Conservation (phyloP, 2,113 vertebrate genomes). For the Promerops cafer region DNA sequence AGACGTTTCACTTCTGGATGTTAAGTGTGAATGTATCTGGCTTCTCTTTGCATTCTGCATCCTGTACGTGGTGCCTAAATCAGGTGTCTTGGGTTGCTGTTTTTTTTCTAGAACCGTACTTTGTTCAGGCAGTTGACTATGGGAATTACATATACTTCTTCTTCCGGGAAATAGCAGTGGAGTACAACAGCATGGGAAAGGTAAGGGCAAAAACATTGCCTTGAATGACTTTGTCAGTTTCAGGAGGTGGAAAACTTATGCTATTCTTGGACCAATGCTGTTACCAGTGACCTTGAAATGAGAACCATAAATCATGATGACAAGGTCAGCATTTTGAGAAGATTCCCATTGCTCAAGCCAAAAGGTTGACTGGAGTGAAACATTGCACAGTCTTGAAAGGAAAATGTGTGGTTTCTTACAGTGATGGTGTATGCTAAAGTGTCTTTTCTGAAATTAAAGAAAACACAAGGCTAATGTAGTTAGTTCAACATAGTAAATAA, state of each 20-base stretch:
- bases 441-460: not conserved
- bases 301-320: conserved; percentile 59
- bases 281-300: conserved; percentile 61
- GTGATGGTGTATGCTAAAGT: not conserved
- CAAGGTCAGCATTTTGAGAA: conserved; percentile 57
- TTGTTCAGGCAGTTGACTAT: conserved; percentile 94
- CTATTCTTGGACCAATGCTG: not conserved
- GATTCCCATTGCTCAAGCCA: conserved; percentile 29
- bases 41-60: not conserved
- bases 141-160: conserved; percentile 98
- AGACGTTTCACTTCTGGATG: not conserved
- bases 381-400: not conserved
- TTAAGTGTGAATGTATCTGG: not conserved
- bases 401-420: not conserved
- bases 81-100: not conserved
- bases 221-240: not conserved
- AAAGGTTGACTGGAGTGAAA: conserved; percentile 9
- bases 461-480: not conserved
- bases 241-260: not conserved
- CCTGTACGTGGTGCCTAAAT: not conserved
- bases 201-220: conserved; percentile 67
- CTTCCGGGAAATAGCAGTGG: conserved; percentile 98
- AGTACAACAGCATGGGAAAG: conserved; percentile 99
- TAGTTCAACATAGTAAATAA: not conserved
- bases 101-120: conserved; percentile 86